Evolutionary conservation across 2,113 vertebrate species (phyloP).

Genomic region (Morone saxatilis): DNA sequence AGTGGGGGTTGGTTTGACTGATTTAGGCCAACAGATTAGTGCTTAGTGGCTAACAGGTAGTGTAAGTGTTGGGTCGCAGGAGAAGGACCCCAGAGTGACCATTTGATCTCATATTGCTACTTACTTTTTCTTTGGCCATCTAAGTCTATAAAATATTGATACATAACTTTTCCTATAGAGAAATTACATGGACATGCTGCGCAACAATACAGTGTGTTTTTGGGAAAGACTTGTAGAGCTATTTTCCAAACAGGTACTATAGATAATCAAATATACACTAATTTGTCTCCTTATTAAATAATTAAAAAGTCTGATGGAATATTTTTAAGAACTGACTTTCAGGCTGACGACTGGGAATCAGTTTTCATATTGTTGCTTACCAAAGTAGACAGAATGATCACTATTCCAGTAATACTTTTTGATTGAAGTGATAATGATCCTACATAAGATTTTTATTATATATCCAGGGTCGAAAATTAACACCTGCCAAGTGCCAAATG

Average conservation of each 20-base stretch:
- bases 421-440: not conserved
- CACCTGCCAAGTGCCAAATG: too few relatives aligned
- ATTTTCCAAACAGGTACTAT: not conserved
- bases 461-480: not conserved
- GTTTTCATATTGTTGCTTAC: not conserved
- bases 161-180: not conserved
- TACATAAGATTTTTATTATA: not conserved
- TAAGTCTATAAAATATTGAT: conserved; percentile 4
- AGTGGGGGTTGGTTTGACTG: conserved; percentile 69
- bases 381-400: conserved; percentile 12
- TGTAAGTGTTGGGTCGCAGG: conserved; percentile 41
- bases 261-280: conserved; percentile 12
- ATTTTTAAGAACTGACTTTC: conserved; percentile 16
- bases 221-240: not conserved
- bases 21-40: conserved; percentile 73
- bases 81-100: conserved; percentile 32
- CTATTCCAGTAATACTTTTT: not conserved
- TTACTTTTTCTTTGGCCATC: too few relatives aligned
- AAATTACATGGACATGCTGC: not conserved
- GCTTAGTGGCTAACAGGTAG: conserved; percentile 45
- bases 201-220: not conserved
- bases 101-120: not conserved
- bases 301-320: not conserved
- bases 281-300: not conserved
- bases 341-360: not conserved